Percentiles rank a stretch among this genome's conserved stretches.
Conservation (phyloP, 2,888 invertebrate genomes). For the Ligdia adustata region DNA sequence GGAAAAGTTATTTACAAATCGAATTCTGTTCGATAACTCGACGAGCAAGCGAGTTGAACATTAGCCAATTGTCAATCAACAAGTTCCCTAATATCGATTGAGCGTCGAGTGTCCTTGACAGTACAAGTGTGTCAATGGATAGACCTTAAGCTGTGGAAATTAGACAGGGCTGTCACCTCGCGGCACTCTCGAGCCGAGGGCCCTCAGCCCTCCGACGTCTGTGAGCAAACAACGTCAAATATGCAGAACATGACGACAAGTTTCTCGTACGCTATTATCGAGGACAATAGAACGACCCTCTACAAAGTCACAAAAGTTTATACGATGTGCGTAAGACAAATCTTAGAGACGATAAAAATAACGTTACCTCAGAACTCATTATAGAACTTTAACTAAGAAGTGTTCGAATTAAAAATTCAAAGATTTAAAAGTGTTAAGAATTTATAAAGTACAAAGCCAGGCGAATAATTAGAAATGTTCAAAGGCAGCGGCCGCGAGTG, state of each 20-base stretch:
- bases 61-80: conserved; percentile 32
- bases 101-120: conserved; percentile 32
- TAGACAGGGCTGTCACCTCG: conserved; percentile 74
- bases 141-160: conserved; percentile 66
- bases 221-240: conserved; percentile 73
- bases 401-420: conserved; percentile 6
- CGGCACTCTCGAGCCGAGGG: conserved; percentile 71
- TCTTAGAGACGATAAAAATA: conserved; percentile 10
- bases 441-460: conserved; percentile 61
- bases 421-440: conserved; percentile 47
- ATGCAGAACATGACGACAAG: conserved; percentile 55
- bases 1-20: neutral
- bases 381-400: conserved; percentile 1
- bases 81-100: conserved; percentile 36
- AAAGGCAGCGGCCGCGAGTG: conserved; percentile 79
- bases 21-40: neutral
- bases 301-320: conserved; percentile 26
- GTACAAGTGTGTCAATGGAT: conserved; percentile 58
- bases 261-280: conserved; percentile 30
- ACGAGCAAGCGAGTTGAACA: neutral
- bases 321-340: conserved; percentile 11
- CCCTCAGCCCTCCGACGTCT: conserved; percentile 53
- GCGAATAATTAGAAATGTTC: conserved; percentile 83
- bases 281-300: conserved; percentile 23
- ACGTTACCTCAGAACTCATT: neutral